Conservation (phyloP, 1,140 invertebrate genomes). For the Drosophila fuyamai region DNA sequence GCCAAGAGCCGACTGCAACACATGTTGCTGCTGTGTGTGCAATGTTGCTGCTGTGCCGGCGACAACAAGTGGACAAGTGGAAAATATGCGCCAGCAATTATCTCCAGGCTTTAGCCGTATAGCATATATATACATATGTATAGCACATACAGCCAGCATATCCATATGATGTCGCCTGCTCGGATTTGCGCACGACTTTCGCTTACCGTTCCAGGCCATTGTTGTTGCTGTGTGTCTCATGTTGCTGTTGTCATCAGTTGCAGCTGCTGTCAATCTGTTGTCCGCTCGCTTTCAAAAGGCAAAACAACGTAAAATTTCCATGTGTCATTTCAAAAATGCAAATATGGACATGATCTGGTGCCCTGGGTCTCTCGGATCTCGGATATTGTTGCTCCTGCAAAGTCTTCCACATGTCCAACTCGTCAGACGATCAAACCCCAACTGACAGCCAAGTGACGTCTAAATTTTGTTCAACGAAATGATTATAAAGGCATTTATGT, state of each 20-base stretch:
- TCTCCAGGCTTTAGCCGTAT: slow-evolving; percentile 49
- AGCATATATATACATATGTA: no score
- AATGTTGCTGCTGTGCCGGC: slow-evolving; percentile 22
- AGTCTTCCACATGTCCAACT: slow-evolving; percentile 43
- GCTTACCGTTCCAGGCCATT: slow-evolving; percentile 67
- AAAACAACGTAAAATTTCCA: slow-evolving; percentile 73
- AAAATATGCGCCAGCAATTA: slow-evolving; percentile 81
- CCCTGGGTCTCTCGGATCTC: slow-evolving; percentile 17
- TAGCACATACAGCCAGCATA: slow-evolving; percentile 19
- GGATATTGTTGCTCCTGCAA: slow-evolving; percentile 24
- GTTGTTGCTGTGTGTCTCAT: slow-evolving; percentile 18
- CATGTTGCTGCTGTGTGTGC: slow-evolving; percentile 58
- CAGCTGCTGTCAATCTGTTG: slow-evolving; percentile 83
- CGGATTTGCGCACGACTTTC: slow-evolving; percentile 76
- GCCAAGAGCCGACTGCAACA: slow-evolving; percentile 48
- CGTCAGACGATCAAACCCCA: slow-evolving; percentile 55
- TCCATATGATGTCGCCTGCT: slow-evolving; percentile 69
- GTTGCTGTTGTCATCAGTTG: slow-evolving; percentile 54
- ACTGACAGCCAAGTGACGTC: slow-evolving; percentile 78
- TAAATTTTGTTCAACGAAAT: slow-evolving; percentile 80
- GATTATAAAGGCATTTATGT: slow-evolving; percentile 82
- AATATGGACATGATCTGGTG: slow-evolving; percentile 81
- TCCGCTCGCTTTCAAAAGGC: slow-evolving; percentile 56
- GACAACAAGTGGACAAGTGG: slow-evolving; percentile 72
- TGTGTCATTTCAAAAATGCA: slow-evolving; percentile 83